Conservation (phyloP, 2,113 vertebrate genomes). For the Recurvirostra avosetta region DNA sequence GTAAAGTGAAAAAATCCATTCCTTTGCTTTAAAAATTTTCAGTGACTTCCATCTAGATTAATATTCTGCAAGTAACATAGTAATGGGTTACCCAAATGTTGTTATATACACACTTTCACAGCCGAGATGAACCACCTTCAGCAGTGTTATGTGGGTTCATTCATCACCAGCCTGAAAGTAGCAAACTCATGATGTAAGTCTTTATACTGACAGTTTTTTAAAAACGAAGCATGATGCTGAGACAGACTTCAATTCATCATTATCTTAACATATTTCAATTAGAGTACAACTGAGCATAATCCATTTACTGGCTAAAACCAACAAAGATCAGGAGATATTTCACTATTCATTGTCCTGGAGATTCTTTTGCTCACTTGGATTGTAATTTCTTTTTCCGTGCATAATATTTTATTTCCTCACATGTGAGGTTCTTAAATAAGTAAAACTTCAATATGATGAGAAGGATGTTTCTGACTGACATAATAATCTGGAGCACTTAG, state of each 20-base stretch:
- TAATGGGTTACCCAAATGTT: background rate
- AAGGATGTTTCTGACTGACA: background rate
- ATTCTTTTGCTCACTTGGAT: background rate
- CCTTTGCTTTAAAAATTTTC: background rate
- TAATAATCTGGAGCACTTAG: background rate
- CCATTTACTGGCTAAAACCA: background rate
- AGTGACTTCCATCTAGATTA: background rate
- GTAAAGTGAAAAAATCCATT: background rate
- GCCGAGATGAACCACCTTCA: background rate
- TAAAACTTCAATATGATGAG: background rate
- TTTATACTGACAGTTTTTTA: background rate
- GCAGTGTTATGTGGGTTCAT: background rate
- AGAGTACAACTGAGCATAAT: background rate
- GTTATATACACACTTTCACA: background rate
- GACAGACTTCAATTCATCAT: background rate
- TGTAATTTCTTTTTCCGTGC: background rate
- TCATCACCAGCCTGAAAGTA: background rate
- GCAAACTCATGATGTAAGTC: background rate
- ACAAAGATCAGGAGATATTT: background rate
- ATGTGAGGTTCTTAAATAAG: background rate
- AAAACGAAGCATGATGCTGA: background rate
- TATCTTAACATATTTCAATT: background rate
- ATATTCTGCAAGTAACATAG: background rate
- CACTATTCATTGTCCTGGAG: background rate
- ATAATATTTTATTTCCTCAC: background rate